phyloP scores from a whole-genome alignment of 2,888 invertebrate species.

The Dryococelus australis region DNA sequence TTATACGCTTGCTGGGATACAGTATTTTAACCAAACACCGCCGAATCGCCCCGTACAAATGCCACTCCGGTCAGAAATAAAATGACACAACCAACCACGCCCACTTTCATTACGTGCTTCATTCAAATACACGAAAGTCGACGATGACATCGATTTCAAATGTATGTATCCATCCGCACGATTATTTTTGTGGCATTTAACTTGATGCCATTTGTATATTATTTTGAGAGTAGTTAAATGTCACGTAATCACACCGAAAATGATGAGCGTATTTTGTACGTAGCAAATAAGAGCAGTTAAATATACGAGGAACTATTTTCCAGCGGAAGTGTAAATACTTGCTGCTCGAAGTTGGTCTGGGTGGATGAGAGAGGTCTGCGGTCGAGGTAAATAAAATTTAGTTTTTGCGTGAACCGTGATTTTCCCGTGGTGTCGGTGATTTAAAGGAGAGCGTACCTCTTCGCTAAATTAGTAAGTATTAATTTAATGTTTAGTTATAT shows the following conservation, averaged over 20 bases:
- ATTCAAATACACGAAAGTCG: conserved; percentile 38
- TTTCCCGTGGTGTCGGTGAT: neutral
- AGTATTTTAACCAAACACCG: too few relatives aligned
- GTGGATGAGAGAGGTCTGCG: conserved; percentile 24
- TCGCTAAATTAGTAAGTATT: neutral
- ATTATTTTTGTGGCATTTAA: neutral
- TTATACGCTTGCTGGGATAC: too few relatives aligned
- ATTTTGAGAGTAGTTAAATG: too few relatives aligned
- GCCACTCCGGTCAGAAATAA: neutral
- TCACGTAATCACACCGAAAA: too few relatives aligned
- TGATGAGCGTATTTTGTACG: neutral
- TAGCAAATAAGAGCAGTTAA: neutral
- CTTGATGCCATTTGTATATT: neutral
- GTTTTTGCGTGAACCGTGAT: neutral
- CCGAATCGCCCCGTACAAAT: too few relatives aligned
- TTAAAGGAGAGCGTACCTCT: neutral
- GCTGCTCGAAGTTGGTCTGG: conserved; percentile 29
- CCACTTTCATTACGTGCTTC: conserved; percentile 35
- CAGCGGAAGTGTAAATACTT: conserved; percentile 23
- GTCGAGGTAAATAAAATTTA: conserved; percentile 23
- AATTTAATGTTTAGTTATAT: neutral
- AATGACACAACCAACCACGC: conserved; percentile 34
- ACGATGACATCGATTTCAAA: conserved; percentile 40
- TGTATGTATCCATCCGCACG: conserved; percentile 31
- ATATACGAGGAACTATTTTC: conserved; percentile 28